phyloP scores from a whole-genome alignment of 2,113 vertebrate species.

The Xiphorhynchus elegans region DNA sequence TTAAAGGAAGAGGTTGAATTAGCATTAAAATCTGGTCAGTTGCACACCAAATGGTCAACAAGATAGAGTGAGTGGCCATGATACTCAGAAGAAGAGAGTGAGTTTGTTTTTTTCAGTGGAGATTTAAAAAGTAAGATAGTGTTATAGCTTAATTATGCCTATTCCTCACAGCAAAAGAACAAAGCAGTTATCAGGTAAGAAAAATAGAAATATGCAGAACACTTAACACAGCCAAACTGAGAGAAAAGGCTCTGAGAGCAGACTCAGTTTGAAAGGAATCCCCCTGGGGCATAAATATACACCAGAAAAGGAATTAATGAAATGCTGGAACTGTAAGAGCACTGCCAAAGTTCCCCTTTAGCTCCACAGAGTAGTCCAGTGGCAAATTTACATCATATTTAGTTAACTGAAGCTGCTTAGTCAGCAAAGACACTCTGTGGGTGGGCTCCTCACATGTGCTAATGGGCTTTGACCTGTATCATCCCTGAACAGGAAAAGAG shows the following conservation, averaged over 20 bases:
- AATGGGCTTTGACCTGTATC: not conserved
- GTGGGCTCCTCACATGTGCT: not conserved
- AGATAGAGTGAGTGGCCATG: not conserved
- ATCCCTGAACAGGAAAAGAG: not conserved
- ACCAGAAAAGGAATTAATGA: not conserved
- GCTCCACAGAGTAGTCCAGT: not conserved
- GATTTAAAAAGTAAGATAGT: not conserved
- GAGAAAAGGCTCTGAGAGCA: not conserved
- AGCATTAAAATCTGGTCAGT: not conserved
- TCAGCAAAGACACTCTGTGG: not conserved
- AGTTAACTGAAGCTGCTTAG: not conserved
- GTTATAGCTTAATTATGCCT: not conserved
- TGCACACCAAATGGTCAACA: not conserved
- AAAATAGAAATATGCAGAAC: not conserved
- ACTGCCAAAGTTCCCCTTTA: not conserved
- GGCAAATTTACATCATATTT: not conserved
- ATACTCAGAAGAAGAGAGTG: not conserved
- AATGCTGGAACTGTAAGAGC: not conserved
- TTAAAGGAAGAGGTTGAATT: not conserved
- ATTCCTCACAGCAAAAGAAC: not conserved
- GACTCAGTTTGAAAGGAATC: not conserved
- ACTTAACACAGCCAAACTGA: not conserved
- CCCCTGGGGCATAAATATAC: not conserved
- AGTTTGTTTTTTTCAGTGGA: not conserved
- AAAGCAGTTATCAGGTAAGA: not conserved